A percentile compares a stretch with the other conserved stretches of the same genome.
Evolutionary conservation across 1,140 invertebrate genomes (phyloP).

Genomic region (Lutraria rhynchaena): DNA sequence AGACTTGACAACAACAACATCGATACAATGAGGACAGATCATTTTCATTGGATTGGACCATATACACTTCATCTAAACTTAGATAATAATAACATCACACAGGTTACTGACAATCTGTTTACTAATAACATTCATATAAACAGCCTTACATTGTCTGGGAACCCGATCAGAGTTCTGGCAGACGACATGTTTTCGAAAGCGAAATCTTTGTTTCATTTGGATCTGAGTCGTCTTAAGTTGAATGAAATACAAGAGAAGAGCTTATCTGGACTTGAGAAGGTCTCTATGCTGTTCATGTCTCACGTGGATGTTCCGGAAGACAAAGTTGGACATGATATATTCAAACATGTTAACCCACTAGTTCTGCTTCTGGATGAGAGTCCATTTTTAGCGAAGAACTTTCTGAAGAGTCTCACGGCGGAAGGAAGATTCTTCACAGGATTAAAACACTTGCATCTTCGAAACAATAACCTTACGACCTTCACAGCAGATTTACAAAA

Average conservation of each 20-base stretch:
- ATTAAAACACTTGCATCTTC: conserved; percentile 60
- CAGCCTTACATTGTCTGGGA: conserved; percentile 80
- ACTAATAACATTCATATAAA: conserved; percentile 81
- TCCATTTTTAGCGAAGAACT: conserved; percentile 86
- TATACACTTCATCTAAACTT: conserved; percentile 62
- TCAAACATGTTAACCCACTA: conserved; percentile 84
- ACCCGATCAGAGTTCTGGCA: conserved; percentile 78
- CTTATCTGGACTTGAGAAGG: conserved; percentile 86
- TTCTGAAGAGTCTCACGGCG: conserved; percentile 86
- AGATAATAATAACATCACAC: conserved; percentile 64
- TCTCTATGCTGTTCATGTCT: conserved; percentile 87
- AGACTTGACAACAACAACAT: conserved; percentile 89
- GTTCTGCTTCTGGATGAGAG: conserved; percentile 89
- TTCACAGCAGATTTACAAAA: conserved; percentile 85
- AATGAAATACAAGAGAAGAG: conserved; percentile 84
- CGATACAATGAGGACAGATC: conserved; percentile 12
- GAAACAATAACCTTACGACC: conserved; percentile 86
- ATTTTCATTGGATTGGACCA: conserved; percentile 64
- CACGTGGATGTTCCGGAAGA: conserved; percentile 84
- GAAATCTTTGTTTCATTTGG: conserved; percentile 84
- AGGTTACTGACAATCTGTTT: conserved; percentile 60
- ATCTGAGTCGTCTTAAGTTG: conserved; percentile 90
- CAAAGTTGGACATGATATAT: conserved; percentile 79
- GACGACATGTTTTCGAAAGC: conserved; percentile 77
- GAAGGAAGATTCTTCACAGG: conserved; percentile 85